A percentile compares a stretch with the other conserved stretches of the same genome.
These are phyloP conservation scores for Phylloscopus trochilus DNA, from an alignment of 2,113 vertebrate genomes.

Conservation along the genomic window DNA sequence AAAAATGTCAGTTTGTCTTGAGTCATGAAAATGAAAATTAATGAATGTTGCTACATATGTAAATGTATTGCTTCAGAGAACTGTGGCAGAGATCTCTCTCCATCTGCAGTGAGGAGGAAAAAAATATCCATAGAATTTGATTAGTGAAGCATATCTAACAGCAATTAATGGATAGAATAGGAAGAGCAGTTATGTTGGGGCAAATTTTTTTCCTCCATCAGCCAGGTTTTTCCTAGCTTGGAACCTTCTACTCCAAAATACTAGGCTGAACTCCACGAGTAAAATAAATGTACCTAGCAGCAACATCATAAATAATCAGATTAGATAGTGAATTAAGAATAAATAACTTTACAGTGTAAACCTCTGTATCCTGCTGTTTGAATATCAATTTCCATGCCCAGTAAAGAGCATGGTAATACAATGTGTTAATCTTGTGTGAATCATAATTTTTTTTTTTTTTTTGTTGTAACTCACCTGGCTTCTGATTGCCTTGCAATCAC, in stretches of 20 bases:
- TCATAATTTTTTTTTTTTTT: neutral
- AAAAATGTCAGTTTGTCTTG: constrained; percentile 26
- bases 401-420: neutral
- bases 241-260: neutral
- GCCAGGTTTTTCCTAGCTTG: neutral
- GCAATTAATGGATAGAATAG: neutral
- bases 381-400: neutral
- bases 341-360: neutral
- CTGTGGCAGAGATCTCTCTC: neutral
- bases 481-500: neutral
- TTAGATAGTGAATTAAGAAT: neutral
- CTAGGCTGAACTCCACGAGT: neutral
- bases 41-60: constrained; percentile 11
- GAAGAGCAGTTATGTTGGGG: neutral
- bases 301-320: neutral
- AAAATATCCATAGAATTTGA: neutral
- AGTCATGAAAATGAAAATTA: constrained; percentile 37
- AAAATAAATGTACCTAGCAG: neutral
- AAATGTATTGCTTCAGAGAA: constrained; percentile 32
- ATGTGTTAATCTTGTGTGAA: neutral
- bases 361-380: neutral
- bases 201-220: neutral
- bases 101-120: neutral
- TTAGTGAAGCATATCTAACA: neutral
- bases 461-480: neutral